Percentiles rank a stretch among this genome's conserved stretches.
These are phyloP conservation scores for Leucoraja ocellata DNA, from an alignment of 2,797 vertebrate genomes.

Conservation along the genomic window DNA sequence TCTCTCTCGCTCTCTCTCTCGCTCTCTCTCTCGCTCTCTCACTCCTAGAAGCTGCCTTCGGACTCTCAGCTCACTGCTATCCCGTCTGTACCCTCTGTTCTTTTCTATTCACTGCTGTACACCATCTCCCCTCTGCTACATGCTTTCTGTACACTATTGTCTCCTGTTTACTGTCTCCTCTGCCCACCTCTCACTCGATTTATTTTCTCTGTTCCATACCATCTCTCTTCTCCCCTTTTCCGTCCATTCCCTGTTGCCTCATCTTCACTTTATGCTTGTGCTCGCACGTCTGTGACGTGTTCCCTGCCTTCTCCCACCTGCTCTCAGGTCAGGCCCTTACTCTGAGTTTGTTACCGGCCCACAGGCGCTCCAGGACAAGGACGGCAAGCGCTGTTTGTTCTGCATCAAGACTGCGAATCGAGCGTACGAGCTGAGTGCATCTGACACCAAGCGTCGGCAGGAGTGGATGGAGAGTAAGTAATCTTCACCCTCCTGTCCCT, in stretches of 20 bases:
- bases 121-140: too few relatives aligned
- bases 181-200: background rate
- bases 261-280: background rate
- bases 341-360: background rate
- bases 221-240: background rate
- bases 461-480: constrained; percentile 56
- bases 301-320: background rate
- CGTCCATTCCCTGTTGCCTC: background rate
- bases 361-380: constrained; percentile 58
- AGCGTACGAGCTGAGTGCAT: constrained; percentile 68
- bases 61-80: too few relatives aligned
- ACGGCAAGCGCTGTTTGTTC: constrained; percentile 67
- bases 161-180: too few relatives aligned
- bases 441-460: constrained; percentile 63
- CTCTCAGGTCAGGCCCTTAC: background rate
- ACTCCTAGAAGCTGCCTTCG: too few relatives aligned
- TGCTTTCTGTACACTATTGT: too few relatives aligned
- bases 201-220: background rate
- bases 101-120: too few relatives aligned
- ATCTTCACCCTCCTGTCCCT: background rate
- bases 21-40: too few relatives aligned
- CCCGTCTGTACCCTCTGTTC: too few relatives aligned
- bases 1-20: too few relatives aligned
- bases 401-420: constrained; percentile 65
- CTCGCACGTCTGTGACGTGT: too few relatives aligned